Conservation (phyloP, 2,113 vertebrate genomes). For the Syngnathus scovelli region DNA sequence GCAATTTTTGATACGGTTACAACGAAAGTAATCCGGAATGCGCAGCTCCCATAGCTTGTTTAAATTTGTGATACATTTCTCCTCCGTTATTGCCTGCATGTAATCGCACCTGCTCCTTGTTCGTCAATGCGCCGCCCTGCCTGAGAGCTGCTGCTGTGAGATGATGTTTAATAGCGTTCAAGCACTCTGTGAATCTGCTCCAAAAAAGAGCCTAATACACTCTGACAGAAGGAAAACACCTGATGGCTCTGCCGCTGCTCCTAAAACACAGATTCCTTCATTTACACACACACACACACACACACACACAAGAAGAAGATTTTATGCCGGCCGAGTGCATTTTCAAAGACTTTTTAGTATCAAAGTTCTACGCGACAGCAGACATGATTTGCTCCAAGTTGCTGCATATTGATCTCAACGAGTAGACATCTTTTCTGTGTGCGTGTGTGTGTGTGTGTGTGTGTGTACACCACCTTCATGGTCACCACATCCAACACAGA, state of each 20-base stretch:
- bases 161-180: slow-evolving; percentile 91
- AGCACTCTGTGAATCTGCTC: slow-evolving; percentile 84
- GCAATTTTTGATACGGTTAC: slow-evolving; percentile 32
- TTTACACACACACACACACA: slow-evolving; percentile 7
- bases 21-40: slow-evolving; percentile 39
- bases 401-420: slow-evolving; percentile 51
- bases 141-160: slow-evolving; percentile 84
- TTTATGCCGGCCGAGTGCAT: slow-evolving; percentile 15
- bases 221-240: slow-evolving; percentile 80
- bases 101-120: slow-evolving; percentile 90
- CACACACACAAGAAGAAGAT: slow-evolving; percentile 14
- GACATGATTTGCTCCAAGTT: slow-evolving; percentile 9
- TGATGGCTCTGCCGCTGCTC: slow-evolving; percentile 70
- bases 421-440: slow-evolving; percentile 25
- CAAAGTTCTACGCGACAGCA: too few species aligned
- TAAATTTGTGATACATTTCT: slow-evolving; percentile 55
- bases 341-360: too few species aligned
- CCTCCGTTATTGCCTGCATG: slow-evolving; percentile 85
- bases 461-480: slow-evolving; percentile 27
- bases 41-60: slow-evolving; percentile 32
- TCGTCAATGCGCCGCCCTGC: slow-evolving; percentile 86
- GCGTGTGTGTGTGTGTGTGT: too few species aligned
- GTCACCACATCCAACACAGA: slow-evolving; percentile 2
- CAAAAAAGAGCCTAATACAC: slow-evolving; percentile 50
- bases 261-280: slow-evolving; percentile 12